phyloP scores from a whole-genome alignment of 2,797 vertebrate genomes.

The Chiloscyllium punctatum region DNA sequence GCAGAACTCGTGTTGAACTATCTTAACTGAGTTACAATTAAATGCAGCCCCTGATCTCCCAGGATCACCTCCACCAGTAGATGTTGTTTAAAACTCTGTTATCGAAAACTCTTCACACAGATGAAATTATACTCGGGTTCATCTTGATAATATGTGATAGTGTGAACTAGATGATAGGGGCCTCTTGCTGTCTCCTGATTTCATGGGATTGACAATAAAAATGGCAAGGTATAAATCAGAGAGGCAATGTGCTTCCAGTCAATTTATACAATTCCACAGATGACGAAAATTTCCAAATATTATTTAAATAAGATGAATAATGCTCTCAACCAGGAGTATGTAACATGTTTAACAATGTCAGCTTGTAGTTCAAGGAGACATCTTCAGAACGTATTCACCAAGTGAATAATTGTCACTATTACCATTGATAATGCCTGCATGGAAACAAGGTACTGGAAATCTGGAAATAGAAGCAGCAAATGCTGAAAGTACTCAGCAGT shows the following conservation, averaged over 20 bases:
- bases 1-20: background rate
- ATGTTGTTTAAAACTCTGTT: background rate
- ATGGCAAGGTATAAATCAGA: background rate
- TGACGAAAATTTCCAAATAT: background rate
- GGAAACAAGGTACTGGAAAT: background rate
- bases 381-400: background rate
- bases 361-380: background rate
- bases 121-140: background rate
- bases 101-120: background rate
- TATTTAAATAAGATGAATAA: too few species aligned
- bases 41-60: background rate
- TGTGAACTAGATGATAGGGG: too few species aligned
- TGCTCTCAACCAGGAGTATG: background rate
- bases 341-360: background rate
- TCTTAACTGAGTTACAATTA: background rate
- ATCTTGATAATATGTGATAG: background rate
- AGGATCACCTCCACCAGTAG: background rate
- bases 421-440: background rate
- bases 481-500: background rate
- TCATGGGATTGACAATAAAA: background rate
- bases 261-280: background rate
- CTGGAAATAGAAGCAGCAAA: background rate
- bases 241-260: background rate
- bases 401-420: background rate
- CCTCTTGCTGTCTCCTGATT: background rate